phyloP scores from a whole-genome alignment of 2,113 vertebrate genomes.

The Cichladusa arquata region DNA sequence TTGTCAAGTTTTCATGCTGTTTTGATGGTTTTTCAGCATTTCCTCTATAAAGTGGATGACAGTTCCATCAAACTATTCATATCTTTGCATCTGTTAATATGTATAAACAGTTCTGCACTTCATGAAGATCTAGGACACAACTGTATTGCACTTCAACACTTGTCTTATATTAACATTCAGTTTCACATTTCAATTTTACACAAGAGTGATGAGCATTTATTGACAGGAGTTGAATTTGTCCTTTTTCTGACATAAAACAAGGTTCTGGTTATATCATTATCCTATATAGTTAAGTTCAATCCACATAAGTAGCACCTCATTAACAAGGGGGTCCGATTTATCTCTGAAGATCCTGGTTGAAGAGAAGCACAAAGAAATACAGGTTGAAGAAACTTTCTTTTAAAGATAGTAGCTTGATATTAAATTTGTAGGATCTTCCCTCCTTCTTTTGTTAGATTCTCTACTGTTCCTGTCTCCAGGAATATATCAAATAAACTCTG shows the following conservation, averaged over 20 bases:
- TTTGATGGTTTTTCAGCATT: background rate
- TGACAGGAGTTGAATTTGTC: background rate
- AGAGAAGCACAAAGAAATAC: background rate
- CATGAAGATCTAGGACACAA: background rate
- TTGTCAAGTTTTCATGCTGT: background rate
- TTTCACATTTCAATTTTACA: background rate
- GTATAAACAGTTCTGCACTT: background rate
- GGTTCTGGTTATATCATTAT: background rate
- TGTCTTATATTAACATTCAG: background rate
- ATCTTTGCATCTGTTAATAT: background rate
- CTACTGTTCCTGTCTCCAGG: background rate
- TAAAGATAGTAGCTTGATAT: background rate
- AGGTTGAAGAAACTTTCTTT: background rate
- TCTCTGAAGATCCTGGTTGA: background rate
- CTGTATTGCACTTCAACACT: background rate
- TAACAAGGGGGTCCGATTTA: background rate
- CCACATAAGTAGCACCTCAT: background rate
- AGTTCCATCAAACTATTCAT: background rate
- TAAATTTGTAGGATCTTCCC: background rate
- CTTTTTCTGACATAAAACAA: background rate
- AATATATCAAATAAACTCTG: background rate
- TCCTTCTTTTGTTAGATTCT: background rate
- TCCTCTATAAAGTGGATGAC: background rate
- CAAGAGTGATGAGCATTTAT: background rate
- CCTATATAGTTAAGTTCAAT: background rate